Base-by-base conservation (phyloP, 2,113 vertebrate species). In the Arvicanthis niloticus region DNA sequence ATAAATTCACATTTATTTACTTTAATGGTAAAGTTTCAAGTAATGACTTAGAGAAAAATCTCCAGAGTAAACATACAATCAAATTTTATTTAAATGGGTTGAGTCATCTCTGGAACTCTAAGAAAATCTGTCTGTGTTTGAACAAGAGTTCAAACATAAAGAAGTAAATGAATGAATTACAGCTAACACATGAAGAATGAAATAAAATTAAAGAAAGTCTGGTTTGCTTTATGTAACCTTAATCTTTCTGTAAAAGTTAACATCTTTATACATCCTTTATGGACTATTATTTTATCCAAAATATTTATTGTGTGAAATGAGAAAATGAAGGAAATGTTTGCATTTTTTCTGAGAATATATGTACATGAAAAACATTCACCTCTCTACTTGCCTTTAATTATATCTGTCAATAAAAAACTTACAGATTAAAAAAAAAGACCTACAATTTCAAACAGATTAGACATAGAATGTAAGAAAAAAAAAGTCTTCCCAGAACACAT, bases 101-200 rank as follows among this genome's bases (percentile, higher is more conserved):
- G 85, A 96, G 15, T 76, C 84, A 12, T 81, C 91, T 96, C 78
- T 2, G 11, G 51, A 84, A 96, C 0, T 5, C 73, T 98, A 87
- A 67, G 89, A 97, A 98, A 97, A 77, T 45, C 94, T 96, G 80
- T 96, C 93, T 98, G 91, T 98, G 85, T 90, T 98, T 97, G 95
- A 96, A 91, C 17, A 98, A 77, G 80, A 97, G 96, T 84, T 96
- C 96, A 96, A 97, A 78, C 88, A 82, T 92, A 73, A 94, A 89
- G 94, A 75, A 98, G 93, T 91, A 98, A 98, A 97, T 97, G 91
- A 98, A 97, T 98, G 81, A 91, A 98, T 96, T 96, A 96, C 87
- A 97, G 86, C 93, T 88, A 89, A 90, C 60, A 95, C 60, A 11
- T 95, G 97, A 98, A 98, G 87, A 98, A 91, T 88, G 80, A 95